Percentiles rank a stretch among this genome's conserved stretches.
phyloP scores from a whole-genome alignment of 2,113 vertebrate genomes.

The Phaethon lepturus region DNA sequence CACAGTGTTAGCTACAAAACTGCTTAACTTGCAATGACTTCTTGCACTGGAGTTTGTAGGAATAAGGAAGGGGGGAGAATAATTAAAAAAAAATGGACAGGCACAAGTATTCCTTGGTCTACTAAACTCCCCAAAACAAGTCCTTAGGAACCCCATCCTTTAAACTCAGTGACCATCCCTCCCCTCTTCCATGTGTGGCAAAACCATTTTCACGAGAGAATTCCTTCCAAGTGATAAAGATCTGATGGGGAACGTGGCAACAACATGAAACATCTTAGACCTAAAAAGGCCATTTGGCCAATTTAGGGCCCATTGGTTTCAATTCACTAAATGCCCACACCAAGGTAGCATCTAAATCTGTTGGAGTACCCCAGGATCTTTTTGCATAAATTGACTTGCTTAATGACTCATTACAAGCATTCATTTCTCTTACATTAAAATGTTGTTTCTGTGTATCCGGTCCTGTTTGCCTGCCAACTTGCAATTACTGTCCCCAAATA shows the following conservation, averaged over 20 bases:
- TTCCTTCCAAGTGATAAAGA: neutral
- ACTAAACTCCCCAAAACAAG: neutral
- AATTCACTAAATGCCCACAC: neutral
- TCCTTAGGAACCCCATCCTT: neutral
- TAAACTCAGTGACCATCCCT: neutral
- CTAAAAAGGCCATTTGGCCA: neutral
- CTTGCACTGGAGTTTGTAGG: neutral
- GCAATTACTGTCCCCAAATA: neutral
- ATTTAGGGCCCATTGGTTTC: neutral
- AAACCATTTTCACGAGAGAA: neutral
- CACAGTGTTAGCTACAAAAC: neutral
- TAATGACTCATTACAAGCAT: neutral
- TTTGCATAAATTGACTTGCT: neutral
- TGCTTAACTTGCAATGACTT: neutral
- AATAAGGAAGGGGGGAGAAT: neutral
- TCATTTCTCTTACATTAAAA: neutral
- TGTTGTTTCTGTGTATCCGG: neutral
- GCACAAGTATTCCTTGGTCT: neutral
- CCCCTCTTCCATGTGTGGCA: neutral
- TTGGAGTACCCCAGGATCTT: neutral
- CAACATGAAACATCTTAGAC: neutral
- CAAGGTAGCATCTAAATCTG: neutral
- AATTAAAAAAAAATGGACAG: neutral
- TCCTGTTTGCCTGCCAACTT: neutral
- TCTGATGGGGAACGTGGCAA: neutral